Conservation (phyloP, 2,888 invertebrate species). For the Sicus ferrugineus region DNA sequence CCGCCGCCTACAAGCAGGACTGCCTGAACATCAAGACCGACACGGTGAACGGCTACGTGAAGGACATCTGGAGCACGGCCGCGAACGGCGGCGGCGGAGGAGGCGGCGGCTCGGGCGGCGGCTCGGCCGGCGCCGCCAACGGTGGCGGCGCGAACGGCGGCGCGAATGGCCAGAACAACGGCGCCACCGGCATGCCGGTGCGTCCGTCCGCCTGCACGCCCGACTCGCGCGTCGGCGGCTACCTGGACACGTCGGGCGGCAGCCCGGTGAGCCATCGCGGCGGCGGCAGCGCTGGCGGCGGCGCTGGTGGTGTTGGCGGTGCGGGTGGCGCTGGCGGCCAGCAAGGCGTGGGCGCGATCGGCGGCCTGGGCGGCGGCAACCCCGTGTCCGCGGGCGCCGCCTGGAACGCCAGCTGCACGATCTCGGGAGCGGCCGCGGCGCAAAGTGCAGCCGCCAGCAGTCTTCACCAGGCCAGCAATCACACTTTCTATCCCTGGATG, state of each 20-base stretch:
- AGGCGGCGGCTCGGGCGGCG: conserved; percentile 67
- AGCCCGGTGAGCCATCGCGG: conserved; percentile 78
- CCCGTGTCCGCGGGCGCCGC: conserved; percentile 69
- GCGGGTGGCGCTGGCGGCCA: conserved; percentile 63
- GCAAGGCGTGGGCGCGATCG: conserved; percentile 71
- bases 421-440: conserved; percentile 79
- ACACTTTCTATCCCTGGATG: conserved; percentile 98
- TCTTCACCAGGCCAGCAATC: conserved; percentile 88
- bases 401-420: conserved; percentile 89
- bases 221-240: conserved; percentile 82
- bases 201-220: conserved; percentile 90
- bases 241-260: conserved; percentile 78
- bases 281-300: conserved; percentile 70
- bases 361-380: conserved; percentile 72
- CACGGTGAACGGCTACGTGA: conserved; percentile 64
- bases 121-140: conserved; percentile 66
- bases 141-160: conserved; percentile 58
- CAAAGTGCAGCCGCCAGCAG: conserved; percentile 82
- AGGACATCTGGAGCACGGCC: conserved; percentile 72
- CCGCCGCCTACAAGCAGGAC: conserved; percentile 73
- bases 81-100: conserved; percentile 67
- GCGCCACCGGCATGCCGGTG: conserved; percentile 68
- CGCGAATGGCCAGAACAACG: conserved; percentile 71
- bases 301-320: conserved; percentile 72
- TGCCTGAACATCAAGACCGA: conserved; percentile 73